A percentile compares a stretch with the other conserved stretches of the same genome.
phyloP scores from a whole-genome alignment of 1,140 invertebrate species.

The Zaprionus ghesquierei region DNA sequence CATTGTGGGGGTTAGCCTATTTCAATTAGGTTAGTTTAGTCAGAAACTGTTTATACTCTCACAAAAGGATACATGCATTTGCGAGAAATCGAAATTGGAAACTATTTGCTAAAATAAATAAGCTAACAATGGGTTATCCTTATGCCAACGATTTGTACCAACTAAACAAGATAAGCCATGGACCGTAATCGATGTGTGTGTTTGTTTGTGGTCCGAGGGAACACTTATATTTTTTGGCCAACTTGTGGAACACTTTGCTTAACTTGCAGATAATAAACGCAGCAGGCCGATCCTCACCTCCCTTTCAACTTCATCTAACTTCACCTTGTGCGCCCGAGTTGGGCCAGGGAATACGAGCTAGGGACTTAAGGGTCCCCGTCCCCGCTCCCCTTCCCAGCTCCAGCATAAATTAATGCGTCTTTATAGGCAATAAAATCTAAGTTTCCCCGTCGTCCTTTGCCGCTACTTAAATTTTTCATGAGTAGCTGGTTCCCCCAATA shows the following conservation, averaged over 20 bases:
- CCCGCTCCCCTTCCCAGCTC: constrained; percentile 13
- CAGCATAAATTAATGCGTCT: constrained; percentile 75
- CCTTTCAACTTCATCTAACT: background rate
- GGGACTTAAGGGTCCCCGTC: background rate
- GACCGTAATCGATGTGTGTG: background rate
- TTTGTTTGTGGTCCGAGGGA: constrained; percentile 24
- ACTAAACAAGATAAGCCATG: constrained; percentile 17
- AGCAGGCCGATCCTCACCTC: constrained; percentile 2
- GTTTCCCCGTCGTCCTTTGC: constrained; percentile 59
- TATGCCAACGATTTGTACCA: background rate
- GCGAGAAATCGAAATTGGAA: background rate
- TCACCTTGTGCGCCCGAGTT: background rate
- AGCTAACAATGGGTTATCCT: background rate
- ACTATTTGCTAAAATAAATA: background rate
- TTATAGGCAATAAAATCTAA: constrained; percentile 82
- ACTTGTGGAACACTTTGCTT: constrained; percentile 10
- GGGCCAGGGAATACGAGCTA: background rate
- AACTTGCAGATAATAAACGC: constrained; percentile 62
- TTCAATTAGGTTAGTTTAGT: constrained; percentile 60
- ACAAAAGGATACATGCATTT: background rate
- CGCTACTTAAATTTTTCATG: constrained; percentile 72
- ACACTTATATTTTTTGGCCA: constrained; percentile 32
- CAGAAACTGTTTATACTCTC: background rate
- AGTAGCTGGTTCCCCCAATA: constrained; percentile 45
- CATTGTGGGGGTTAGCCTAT: constrained; percentile 44